Percentiles rank a stretch among this genome's conserved stretches.
These are phyloP conservation scores for Sphinx pinastri DNA, from an alignment of 2,888 invertebrate genomes.

Conservation along the genomic window DNA sequence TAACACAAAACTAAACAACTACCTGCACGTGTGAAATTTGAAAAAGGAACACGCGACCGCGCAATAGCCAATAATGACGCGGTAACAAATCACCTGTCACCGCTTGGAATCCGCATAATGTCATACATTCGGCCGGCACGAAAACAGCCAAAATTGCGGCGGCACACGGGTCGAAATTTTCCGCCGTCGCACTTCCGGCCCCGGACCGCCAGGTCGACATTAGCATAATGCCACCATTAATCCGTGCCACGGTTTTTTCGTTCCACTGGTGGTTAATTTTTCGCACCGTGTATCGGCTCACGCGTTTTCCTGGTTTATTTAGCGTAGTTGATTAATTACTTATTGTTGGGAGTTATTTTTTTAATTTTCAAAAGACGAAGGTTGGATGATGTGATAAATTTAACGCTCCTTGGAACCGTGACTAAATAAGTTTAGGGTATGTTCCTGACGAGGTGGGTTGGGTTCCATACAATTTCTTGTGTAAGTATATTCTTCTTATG, in stretches of 20 bases:
- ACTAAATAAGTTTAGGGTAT: too few relatives aligned
- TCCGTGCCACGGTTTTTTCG: constrained; percentile 40
- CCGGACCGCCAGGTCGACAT: constrained; percentile 36
- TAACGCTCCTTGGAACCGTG: neutral
- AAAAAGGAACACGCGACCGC: neutral
- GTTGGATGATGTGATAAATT: neutral
- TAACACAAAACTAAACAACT: neutral
- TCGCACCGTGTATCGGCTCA: constrained; percentile 15
- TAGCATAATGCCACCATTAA: constrained; percentile 60
- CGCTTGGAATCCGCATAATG: constrained; percentile 24
- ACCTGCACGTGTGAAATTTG: neutral
- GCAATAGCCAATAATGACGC: constrained; percentile 28
- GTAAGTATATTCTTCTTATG: too few relatives aligned
- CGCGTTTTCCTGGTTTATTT: neutral
- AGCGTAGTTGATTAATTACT: neutral
- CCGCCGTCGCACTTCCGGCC: constrained; percentile 29
- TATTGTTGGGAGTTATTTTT: neutral
- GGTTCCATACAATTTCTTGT: too few relatives aligned
- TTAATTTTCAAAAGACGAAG: neutral
- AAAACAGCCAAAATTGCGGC: constrained; percentile 27
- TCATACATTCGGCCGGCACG: constrained; percentile 28
- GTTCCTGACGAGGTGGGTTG: too few relatives aligned
- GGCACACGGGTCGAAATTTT: constrained; percentile 29
- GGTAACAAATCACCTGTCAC: constrained; percentile 33
- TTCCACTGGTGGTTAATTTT: constrained; percentile 5